Conservation (phyloP, 2,113 vertebrate genomes). For the Clupea harengus region DNA sequence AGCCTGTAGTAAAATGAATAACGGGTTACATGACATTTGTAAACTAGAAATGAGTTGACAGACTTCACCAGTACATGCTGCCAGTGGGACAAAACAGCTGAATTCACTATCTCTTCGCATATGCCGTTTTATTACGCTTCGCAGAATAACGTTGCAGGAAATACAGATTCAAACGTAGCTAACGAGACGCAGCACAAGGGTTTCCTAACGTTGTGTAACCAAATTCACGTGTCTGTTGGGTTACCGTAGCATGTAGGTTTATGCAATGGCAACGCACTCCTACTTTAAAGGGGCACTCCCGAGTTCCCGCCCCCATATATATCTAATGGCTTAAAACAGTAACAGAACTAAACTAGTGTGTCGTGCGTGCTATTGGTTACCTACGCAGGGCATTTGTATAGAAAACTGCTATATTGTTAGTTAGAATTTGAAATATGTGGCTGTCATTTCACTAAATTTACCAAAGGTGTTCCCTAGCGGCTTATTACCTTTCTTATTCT, state of each 20-base stretch:
- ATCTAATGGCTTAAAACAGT: conserved; percentile 14
- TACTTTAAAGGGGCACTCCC: conserved; percentile 48
- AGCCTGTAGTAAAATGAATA: not conserved
- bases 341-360: not conserved
- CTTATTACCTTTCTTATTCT: conserved; percentile 86
- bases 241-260: conserved; percentile 11
- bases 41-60: not conserved
- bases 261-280: conserved; percentile 45
- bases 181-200: not conserved
- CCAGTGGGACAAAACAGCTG: not conserved
- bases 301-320: conserved; percentile 41
- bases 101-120: not conserved
- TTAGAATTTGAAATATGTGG: not conserved
- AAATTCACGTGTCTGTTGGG: not conserved
- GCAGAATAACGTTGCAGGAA: not conserved
- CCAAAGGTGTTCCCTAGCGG: not conserved
- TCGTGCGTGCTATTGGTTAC: not conserved
- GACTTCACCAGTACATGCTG: not conserved
- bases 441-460: not conserved
- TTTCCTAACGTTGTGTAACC: not conserved
- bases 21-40: not conserved
- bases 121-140: not conserved
- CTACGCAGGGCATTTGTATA: not conserved
- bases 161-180: not conserved
- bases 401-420: not conserved